A percentile compares a stretch with the other conserved stretches of the same genome.
These are phyloP conservation scores for Coryphaenoides rupestris DNA, from an alignment of 2,113 vertebrate species.

Conservation along the genomic window DNA sequence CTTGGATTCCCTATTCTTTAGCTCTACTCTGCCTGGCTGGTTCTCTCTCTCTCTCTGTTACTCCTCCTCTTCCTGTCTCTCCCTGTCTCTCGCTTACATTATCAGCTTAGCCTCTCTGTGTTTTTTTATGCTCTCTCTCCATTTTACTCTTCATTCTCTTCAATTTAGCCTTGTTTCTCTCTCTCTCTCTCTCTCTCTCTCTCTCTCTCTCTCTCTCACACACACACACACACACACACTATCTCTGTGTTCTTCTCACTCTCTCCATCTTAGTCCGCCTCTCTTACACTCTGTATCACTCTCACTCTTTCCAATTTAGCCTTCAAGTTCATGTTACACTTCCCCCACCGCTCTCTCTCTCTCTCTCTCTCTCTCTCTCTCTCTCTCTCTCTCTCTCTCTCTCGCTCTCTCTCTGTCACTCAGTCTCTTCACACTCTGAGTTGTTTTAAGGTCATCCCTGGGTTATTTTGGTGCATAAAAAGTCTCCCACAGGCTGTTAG, in stretches of 20 bases:
- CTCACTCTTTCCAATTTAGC: no score
- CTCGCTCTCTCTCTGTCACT: neutral
- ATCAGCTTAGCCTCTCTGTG: neutral
- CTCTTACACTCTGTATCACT: no score
- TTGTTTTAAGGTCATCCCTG: neutral
- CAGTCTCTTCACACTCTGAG: neutral
- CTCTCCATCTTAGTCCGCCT: no score
- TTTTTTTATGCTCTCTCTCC: no score
- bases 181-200: neutral
- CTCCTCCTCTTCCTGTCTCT: neutral
- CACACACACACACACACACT: no score
- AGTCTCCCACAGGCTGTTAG: no score
- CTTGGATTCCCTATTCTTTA: constrained; percentile 22
- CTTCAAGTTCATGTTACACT: neutral
- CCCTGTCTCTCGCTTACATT: neutral
- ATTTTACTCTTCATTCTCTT: neutral
- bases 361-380: neutral
- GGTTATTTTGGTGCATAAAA: no score
- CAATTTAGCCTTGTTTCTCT: neutral
- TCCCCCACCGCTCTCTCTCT: neutral
- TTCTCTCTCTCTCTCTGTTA: constrained; percentile 15
- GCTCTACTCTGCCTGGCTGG: neutral
- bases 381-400: neutral
- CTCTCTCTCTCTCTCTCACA: no score
- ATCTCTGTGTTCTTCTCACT: no score